phyloP scores from a whole-genome alignment of 1,140 invertebrate genomes.

The Polypedilum pembai region DNA sequence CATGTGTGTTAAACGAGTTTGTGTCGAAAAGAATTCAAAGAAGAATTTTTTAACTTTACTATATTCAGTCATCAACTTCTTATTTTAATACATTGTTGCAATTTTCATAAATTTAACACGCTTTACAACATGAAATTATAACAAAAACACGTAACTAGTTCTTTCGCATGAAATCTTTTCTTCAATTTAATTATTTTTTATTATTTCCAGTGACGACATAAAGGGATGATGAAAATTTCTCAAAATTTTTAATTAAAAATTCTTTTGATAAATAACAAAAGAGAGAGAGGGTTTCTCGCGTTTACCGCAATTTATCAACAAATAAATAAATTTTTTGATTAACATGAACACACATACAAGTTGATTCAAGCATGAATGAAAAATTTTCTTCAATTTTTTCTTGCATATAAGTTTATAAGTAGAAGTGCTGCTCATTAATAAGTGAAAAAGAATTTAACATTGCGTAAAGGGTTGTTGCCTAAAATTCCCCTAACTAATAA shows the following conservation, averaged over 20 bases:
- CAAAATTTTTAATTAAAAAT: too few relatives aligned
- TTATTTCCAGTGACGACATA: neutral
- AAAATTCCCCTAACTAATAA: neutral
- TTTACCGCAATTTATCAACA: conserved; percentile 12
- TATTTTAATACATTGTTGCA: neutral
- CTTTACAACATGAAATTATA: neutral
- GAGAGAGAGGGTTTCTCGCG: neutral
- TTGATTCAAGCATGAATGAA: conserved; percentile 1
- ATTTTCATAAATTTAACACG: conserved; percentile 14
- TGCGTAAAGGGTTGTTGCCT: neutral
- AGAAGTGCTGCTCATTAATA: neutral
- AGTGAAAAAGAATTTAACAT: neutral
- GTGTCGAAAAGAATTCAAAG: neutral
- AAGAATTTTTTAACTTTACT: neutral
- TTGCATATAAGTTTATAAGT: neutral
- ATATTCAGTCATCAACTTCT: neutral
- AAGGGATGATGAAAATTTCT: neutral
- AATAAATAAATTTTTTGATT: neutral
- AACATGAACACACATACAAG: too few relatives aligned
- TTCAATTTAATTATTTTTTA: neutral
- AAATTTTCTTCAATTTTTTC: neutral
- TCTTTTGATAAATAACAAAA: neutral
- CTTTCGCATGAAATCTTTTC: neutral
- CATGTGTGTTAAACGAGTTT: neutral
- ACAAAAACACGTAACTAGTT: conserved; percentile 6